A percentile compares a stretch with the other conserved stretches of the same genome.
Evolutionary conservation across 2,888 invertebrate species (phyloP).

Genomic region (Drosophila sordidula): DNA sequence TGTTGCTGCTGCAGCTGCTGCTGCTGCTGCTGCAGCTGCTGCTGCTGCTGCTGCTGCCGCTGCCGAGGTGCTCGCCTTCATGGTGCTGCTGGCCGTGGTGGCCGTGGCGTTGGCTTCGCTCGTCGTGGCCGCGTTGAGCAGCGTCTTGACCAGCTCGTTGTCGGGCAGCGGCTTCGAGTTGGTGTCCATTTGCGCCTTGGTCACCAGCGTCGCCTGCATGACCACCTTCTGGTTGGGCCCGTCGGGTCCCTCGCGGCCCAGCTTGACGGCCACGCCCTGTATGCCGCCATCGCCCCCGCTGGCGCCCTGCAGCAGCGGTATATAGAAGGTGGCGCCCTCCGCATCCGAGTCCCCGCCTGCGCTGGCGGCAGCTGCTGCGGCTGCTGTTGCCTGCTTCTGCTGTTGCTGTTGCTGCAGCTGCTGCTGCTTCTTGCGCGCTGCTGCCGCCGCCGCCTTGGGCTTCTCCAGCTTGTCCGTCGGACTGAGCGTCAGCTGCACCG

Average conservation of each 20-base stretch:
- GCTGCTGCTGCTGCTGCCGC: conserved; percentile 44
- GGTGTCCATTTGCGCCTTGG: conserved; percentile 86
- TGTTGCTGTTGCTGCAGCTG: conserved; percentile 48
- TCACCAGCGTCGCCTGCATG: conserved; percentile 88
- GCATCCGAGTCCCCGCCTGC: conserved; percentile 85
- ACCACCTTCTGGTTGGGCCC: conserved; percentile 88
- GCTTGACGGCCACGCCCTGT: conserved; percentile 88
- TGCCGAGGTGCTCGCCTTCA: conserved; percentile 67
- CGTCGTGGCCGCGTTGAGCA: conserved; percentile 75
- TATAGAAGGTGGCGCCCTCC: conserved; percentile 88
- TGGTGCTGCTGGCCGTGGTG: conserved; percentile 37
- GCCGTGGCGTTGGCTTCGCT: conserved; percentile 31
- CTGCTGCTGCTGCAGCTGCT: conserved; percentile 32
- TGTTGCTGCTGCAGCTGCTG: conserved; percentile 29
- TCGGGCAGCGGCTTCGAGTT: conserved; percentile 84
- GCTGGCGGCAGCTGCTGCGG: conserved; percentile 39
- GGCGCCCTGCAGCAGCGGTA: conserved; percentile 87
- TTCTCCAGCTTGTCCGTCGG: conserved; percentile 86
- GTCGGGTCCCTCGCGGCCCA: conserved; percentile 88
- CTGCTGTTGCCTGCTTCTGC: conserved; percentile 32
- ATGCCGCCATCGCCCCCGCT: conserved; percentile 85
- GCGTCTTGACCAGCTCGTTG: conserved; percentile 84
- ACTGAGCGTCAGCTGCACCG: conserved; percentile 83
- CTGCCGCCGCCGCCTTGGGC: conserved; percentile 52
- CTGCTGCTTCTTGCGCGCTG: conserved; percentile 62